A percentile compares a stretch with the other conserved stretches of the same genome.
Conservation (phyloP, 2,113 vertebrate genomes). For the Leptobrachium leishanense region DNA sequence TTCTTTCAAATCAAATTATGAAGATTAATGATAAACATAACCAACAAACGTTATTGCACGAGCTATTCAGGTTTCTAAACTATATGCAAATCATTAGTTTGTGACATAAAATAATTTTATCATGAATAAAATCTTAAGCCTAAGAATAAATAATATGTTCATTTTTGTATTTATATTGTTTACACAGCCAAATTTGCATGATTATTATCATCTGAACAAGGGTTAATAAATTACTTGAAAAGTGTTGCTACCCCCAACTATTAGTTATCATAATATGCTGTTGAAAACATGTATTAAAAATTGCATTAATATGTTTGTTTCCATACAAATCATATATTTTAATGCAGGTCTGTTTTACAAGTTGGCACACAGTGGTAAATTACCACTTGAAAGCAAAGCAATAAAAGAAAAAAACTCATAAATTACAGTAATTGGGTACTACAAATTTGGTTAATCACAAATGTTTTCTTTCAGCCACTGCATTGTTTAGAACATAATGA, state of each 20-base stretch:
- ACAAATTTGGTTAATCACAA: conserved; percentile 41
- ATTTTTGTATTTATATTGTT: neutral
- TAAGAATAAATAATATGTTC: neutral
- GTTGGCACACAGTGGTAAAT: conserved; percentile 12
- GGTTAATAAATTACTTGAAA: neutral
- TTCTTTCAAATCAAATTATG: no score
- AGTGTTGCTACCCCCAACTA: neutral
- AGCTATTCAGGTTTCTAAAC: no score
- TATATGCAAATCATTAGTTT: no score
- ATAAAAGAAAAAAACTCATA: conserved; percentile 23
- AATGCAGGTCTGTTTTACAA: conserved; percentile 7
- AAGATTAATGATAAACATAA: no score
- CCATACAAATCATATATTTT: neutral
- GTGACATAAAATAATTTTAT: neutral
- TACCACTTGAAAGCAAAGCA: conserved; percentile 23
- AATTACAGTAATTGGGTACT: conserved; percentile 36
- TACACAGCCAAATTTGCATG: neutral
- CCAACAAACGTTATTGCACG: no score
- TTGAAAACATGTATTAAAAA: conserved; percentile 4
- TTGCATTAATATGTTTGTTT: neutral
- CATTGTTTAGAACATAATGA: conserved; percentile 35
- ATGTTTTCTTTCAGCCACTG: conserved; percentile 25
- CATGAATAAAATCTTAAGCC: neutral
- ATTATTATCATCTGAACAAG: neutral
- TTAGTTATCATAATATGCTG: neutral